phyloP scores from a whole-genome alignment of 2,113 vertebrate genomes.

The Onychostoma macrolepis region DNA sequence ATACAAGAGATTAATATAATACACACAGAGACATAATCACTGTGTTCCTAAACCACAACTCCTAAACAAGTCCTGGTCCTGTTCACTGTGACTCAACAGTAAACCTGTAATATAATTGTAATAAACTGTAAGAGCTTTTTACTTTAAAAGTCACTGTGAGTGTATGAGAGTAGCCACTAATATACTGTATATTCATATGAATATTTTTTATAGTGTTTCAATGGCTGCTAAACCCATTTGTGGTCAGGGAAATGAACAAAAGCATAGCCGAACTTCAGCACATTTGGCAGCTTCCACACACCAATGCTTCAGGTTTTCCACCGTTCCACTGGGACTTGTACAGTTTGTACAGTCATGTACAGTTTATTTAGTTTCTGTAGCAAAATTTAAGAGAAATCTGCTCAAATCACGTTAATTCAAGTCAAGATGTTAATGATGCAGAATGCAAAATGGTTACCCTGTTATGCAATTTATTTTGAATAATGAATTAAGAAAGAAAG shows the following conservation, averaged over 20 bases:
- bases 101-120: background rate
- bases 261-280: background rate
- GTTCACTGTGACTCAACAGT: background rate
- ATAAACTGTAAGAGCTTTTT: background rate
- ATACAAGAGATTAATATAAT: background rate
- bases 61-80: background rate
- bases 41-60: background rate
- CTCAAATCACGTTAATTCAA: background rate
- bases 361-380: background rate
- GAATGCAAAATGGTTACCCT: background rate
- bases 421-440: background rate
- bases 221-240: background rate
- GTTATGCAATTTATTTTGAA: background rate
- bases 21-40: background rate
- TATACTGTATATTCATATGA: background rate
- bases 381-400: background rate
- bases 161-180: background rate
- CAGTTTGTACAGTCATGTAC: background rate
- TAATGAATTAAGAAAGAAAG: background rate
- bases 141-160: background rate
- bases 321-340: background rate
- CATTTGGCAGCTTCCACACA: background rate
- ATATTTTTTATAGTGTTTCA: background rate
- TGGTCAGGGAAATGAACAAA: background rate
- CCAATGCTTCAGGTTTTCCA: background rate